phyloP scores from a whole-genome alignment of 2,797 vertebrate genomes.

The Coracias cyanogaster region DNA sequence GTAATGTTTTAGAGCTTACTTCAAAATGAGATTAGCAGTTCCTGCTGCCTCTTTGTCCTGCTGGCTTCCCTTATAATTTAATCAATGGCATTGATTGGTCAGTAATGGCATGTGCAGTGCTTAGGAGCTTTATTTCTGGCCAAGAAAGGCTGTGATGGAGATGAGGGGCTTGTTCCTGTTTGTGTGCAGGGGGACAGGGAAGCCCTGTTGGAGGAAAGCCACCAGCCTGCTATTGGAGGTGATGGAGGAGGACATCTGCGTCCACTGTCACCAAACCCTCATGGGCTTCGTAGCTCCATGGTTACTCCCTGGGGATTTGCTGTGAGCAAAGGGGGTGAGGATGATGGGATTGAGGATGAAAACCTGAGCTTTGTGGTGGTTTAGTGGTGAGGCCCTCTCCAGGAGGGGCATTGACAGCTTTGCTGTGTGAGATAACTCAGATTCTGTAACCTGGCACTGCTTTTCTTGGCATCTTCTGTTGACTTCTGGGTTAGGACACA shows the following conservation, averaged over 20 bases:
- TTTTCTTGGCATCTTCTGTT: not conserved
- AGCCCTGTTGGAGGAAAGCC: not conserved
- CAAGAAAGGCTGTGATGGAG: not conserved
- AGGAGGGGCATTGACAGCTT: not conserved
- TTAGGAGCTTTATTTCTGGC: not conserved
- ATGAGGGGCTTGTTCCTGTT: not conserved
- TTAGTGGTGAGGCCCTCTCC: not conserved
- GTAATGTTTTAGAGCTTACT: not conserved
- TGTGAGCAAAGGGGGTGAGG: not conserved
- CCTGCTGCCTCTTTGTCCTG: not conserved
- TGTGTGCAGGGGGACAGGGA: not conserved
- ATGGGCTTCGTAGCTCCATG: not conserved
- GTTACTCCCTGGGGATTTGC: not conserved
- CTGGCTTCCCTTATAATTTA: not conserved
- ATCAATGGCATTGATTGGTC: conserved; percentile 20
- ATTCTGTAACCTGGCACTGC: not conserved
- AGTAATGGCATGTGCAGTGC: not conserved
- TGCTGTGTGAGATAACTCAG: accelerated
- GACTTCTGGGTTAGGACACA: not conserved
- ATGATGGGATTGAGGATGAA: not conserved
- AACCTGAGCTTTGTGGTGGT: not conserved
- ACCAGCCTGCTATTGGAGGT: not conserved
- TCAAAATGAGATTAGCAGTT: conserved; percentile 5
- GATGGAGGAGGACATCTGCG: not conserved
- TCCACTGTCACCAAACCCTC: not conserved